Base-by-base conservation (phyloP, 2,113 vertebrate species). In the Petaurus breviceps region DNA sequence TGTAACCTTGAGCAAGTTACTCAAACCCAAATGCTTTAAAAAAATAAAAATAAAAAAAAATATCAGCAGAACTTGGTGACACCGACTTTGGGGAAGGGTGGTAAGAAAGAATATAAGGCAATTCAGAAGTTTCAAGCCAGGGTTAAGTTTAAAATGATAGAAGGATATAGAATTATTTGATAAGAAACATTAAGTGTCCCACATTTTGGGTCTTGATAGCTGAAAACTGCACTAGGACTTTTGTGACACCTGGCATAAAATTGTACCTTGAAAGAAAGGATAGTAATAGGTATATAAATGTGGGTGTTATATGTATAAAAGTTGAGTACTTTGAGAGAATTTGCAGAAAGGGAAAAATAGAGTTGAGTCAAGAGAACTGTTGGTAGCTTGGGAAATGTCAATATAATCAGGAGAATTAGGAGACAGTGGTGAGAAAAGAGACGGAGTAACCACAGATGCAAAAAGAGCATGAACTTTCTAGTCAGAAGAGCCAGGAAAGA, bases 401-500 rank as follows among this genome's bases (percentile, higher is more conserved):
- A 8, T 19, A 43, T 6, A 84, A 84, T 43, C 68, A 84, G 16
- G n/a, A 84, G n/a, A 43, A 84, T 22, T 19, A 84, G 7, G 12
- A 84, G n/a, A 43, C 19, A 43, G 2, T 43, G 37, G 37, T 22
- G n/a, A 43, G 19, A 84, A 77, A 90, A 93, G 49, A 92, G 68
- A 53, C 91, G 11, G 92, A 91, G 54, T 57, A 94, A 28, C 6
- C 54, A 61, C 53, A 96, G 8, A 57, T 57, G 8, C 46, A 90
- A 77, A 3, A 5, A 57, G 28, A 57, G 9, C 8, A 57, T 31
- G 28, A 31, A 31, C 31, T 37, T 68, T 37, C 57, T 61, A 22
- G 0, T 77, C 90, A 92, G 46, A n/a, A 94, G 54, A 95, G 51
- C 52, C 3, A 92, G 22, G 91, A 96, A 91, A 94, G 26, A 94